Base-by-base conservation (phyloP, 2,888 invertebrate genomes). In the Luffia ferchaultella region DNA sequence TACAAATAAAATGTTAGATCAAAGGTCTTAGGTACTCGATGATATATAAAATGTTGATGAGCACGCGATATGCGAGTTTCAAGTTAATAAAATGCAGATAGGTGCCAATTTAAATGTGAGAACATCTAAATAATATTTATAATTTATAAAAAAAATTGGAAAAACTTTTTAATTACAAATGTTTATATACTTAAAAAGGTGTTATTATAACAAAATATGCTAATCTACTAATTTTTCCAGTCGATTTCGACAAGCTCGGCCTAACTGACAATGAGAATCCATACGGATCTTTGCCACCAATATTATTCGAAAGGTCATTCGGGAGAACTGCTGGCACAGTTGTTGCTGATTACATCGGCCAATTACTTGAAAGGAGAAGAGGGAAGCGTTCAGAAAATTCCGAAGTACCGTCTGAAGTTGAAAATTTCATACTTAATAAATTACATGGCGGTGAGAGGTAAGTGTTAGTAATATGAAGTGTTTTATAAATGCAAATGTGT, bases 241-340 rank as follows among this genome's bases (percentile, higher is more conserved):
- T 94, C 70, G 93, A 93, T 65, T 93, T 94, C 67, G 93, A 93
- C 72, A 92, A 92, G 69, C 75, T 94, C 57, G 94, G 94, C 15
- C 70, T 94, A 59, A 94, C 94, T n/a, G 94, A 94, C 67, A 93
- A 94, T 67, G 92, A 93, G 67, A 94, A 94, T 75, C 94, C 94
- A 0, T 90, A 92, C 63, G 94, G 94, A 16, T 90, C 90, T 45
- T 71, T 93, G 51, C 93, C 93, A 0, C 90, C 93, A 0, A 79
- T 93, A 2, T n/a, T n/a, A n/a, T 86, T 94, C 57, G 90, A 90
- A 1, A 79, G 93, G 54, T 91, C 92, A 2, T 89, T 93, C 87
- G 90, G 93, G 2, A 85, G 89, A 57, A 86, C 90, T 7, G 92
- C 93, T 0, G 90, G 91, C 0, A 85, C 88, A 50, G 69, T 89